phyloP scores from a whole-genome alignment of 1,140 invertebrate species.

The Oryctes rhinoceros region DNA sequence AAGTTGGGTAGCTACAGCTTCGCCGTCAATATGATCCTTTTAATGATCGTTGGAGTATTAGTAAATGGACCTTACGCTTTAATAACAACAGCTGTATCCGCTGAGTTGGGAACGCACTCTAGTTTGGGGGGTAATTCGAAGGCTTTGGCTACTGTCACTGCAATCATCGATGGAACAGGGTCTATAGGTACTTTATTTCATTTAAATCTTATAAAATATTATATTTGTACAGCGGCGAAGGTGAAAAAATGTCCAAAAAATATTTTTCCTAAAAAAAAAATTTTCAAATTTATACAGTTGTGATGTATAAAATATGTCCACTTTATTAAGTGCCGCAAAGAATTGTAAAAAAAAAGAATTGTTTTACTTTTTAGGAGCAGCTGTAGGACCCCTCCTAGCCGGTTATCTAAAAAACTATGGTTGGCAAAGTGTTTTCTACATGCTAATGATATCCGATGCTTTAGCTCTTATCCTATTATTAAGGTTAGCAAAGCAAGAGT shows the following conservation, averaged over 20 bases:
- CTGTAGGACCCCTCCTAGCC: constrained; percentile 88
- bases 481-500: constrained; percentile 57
- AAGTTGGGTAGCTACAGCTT: constrained; percentile 71
- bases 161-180: constrained; percentile 96
- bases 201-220: neutral
- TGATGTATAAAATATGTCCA: no score
- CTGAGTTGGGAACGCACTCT: constrained; percentile 90
- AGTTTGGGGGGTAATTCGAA: constrained; percentile 85
- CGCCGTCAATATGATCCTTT: constrained; percentile 71
- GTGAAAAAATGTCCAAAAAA: no score
- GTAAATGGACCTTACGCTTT: constrained; percentile 96
- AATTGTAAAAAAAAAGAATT: no score
- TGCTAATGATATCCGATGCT: constrained; percentile 87
- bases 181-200: constrained; percentile 74
- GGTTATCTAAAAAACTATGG: constrained; percentile 78
- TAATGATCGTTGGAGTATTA: constrained; percentile 81
- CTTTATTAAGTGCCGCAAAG: no score
- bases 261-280: no score
- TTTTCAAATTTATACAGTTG: no score
- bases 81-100: constrained; percentile 95
- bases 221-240: neutral
- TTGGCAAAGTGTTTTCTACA: constrained; percentile 91
- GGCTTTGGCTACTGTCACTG: constrained; percentile 93
- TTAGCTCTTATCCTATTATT: constrained; percentile 77
- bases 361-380: constrained; percentile 72